Conservation (phyloP, 2,113 vertebrate species). For the Campylomormyrus tamandua region DNA sequence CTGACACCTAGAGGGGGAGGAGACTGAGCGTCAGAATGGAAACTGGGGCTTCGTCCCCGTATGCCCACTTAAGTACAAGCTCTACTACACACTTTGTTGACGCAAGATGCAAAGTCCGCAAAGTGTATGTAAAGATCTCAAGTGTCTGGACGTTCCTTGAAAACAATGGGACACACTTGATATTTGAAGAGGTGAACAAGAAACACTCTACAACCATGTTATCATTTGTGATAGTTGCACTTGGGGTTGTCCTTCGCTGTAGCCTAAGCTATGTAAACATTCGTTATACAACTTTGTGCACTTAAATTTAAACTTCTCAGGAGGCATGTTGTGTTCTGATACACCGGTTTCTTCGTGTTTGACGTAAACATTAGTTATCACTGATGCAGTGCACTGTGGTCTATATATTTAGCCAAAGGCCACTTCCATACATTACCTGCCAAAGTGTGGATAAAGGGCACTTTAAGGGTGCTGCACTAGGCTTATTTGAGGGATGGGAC, state of each 20-base stretch:
- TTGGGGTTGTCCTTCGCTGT: background rate
- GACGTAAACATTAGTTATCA: background rate
- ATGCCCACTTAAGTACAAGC: background rate
- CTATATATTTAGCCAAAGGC: background rate
- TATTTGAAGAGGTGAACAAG: background rate
- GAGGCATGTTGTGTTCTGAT: background rate
- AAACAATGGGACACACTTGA: background rate
- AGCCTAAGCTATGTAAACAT: background rate
- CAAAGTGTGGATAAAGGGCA: background rate
- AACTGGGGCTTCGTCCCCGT: background rate
- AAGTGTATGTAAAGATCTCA: background rate
- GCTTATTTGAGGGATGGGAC: background rate
- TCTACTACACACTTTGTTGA: background rate
- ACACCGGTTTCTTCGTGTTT: background rate
- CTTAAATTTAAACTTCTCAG: background rate
- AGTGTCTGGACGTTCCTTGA: background rate
- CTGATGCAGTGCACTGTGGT: background rate
- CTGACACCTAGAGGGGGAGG: conserved; percentile 72
- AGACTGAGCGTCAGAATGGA: background rate
- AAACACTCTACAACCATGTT: background rate
- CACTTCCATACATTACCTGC: background rate
- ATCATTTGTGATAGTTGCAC: background rate
- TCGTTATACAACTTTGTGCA: background rate
- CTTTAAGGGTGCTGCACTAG: background rate
- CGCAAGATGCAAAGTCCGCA: background rate